These are phyloP conservation scores for Climacteris rufus DNA, from an alignment of 2,113 vertebrate species.

Conservation along the genomic window DNA sequence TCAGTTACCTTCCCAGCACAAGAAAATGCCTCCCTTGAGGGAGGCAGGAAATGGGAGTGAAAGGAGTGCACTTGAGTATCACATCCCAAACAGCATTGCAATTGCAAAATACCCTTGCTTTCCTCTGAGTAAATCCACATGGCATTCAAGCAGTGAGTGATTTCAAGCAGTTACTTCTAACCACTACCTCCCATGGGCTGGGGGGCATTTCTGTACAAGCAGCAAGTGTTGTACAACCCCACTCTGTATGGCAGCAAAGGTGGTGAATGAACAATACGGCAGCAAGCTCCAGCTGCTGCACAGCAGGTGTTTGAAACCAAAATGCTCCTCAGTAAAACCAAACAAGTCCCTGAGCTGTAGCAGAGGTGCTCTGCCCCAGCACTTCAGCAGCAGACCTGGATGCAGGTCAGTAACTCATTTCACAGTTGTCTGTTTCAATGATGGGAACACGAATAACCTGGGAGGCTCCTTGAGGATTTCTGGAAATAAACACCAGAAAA, in stretches of 20 bases:
- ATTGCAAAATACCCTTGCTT: neutral
- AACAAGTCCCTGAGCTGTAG: neutral
- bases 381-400: neutral
- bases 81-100: neutral
- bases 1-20: neutral
- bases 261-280: neutral
- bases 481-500: neutral
- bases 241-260: neutral
- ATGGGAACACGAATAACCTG: neutral
- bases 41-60: neutral
- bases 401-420: neutral
- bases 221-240: neutral
- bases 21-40: neutral
- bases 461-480: neutral
- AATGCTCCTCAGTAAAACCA: neutral
- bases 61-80: neutral
- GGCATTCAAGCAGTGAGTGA: neutral
- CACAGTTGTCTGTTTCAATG: neutral
- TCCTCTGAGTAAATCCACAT: neutral
- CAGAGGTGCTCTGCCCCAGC: neutral
- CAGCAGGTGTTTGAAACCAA: neutral
- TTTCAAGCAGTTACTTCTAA: neutral
- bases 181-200: neutral
- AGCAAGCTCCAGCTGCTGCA: neutral
- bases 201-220: neutral